Base-by-base conservation (phyloP, 2,113 vertebrate genomes). In the Uria lomvia region DNA sequence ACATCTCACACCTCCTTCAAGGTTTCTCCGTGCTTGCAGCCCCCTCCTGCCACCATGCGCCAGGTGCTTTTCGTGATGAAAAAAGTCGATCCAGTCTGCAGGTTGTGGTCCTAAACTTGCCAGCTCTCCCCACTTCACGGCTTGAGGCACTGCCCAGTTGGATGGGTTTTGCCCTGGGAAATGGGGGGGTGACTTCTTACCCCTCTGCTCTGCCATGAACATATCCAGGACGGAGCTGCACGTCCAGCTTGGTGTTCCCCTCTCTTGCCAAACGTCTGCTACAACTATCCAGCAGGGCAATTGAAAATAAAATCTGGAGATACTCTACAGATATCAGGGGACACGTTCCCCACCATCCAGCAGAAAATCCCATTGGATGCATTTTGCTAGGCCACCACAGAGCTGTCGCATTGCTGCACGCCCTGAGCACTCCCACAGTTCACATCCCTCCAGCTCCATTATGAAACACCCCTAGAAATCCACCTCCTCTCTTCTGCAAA, bases 371-470 rank as follows among this genome's bases (percentile, higher is more conserved):
- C 17, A 19, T 12, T 24, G 53, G 38, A 59, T 20, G 12, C 34
- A 32, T n/a, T 72, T 63, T 63, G 36, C 32, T 19, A 18, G 32
- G 29, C 18, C 50, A 47, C 23, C 43, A 38, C 43, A 29, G 50
- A 72, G 32, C 27, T 9, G 0, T 21, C 8, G 1, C 4, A 1
- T 5, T 50, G 16, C 50, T 21, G 30, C 62, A 32, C 2, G 0
- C 22, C 42, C 32, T 36, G 76, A 27, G 36, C 32, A 16, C 36
- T 59, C 14, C 59, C 20, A 11, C 16, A 27, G 15, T n/a, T 72
- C 43, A 15, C 5, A 0, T 47, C 47, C 59, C 24, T n/a, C 32
- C 45, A 43, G 19, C 9, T 13, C 22, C 19, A 8, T 29, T 9
- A 3, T 26, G 63, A 77, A 76, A 76, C 7, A 1, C 9, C 8